Evolutionary conservation across 1,140 invertebrate genomes (phyloP), one percentile per base, ranked within the genome.

Genomic region (Agrypnia vestita): DNA sequence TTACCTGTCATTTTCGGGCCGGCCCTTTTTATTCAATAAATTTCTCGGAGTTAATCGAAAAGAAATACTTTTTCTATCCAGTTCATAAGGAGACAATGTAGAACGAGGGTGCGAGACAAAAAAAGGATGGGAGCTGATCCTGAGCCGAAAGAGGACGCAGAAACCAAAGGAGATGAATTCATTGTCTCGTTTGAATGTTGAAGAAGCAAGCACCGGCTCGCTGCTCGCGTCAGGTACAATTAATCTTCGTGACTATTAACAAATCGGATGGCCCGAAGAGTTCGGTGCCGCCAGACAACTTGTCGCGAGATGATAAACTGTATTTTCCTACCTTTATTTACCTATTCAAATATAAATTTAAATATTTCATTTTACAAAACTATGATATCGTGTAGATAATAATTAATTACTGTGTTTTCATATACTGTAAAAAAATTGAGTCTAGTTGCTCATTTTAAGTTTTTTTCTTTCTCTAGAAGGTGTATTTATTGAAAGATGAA

Each of bases 181-280:
- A 76, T 59, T 56, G 35, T 61, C 53, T 76, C 13, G 21, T 6
- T 59, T n/a, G 53, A 35, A 15, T 19, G 19, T 21, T 15, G 78
- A 21, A 12, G 55, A 13, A 76, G 21, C 62, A 62, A 69, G 46
- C 25, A 25, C 19, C 49, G 72, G 15, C 79, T 55, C 12, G 19
- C 56, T 73, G 53, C 46, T 11, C 43, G 55, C 46, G 51, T 61
- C 74, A 21, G 75, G 35, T 21, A 67, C 62, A 80, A 80, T 80
- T 80, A 80, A 80, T 80, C 73, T 64, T 53, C 46, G 74, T 76
- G 79, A 80, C 79, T 80, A 62, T 80, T 80, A 80, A 80, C 79
- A 64, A 76, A 67, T 76, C 17, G 25, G 67, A 80, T 75, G 73
- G 13, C n/a, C 43, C 56, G 19, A 21, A 59, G 13, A 15, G 64